Evolutionary conservation across 2,113 vertebrate genomes (phyloP), one percentile per base, ranked within the genome.

Genomic region (Hemichromis elongatus): DNA sequence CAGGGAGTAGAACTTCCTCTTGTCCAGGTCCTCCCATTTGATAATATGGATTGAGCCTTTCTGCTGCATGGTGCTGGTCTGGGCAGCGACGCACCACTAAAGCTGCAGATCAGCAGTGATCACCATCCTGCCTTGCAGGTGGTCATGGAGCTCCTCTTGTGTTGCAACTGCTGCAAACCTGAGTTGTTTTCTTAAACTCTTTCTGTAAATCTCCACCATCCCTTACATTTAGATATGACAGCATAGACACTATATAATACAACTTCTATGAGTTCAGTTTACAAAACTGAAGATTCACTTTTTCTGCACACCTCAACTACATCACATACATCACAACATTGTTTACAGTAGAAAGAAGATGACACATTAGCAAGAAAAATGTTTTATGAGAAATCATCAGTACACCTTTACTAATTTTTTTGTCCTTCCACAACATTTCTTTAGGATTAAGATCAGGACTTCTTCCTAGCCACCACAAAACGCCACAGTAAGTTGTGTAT

Each of bases 1-100:
- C 0, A 99, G 93, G 1, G 98, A 96, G 4, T 99, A 99, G 95
- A 99, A 99, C 84, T 99, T 99, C 94, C 96, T 96, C 92, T 99
- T 99, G 96, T 99, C 99, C 95, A 99, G 92, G 91, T 99, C 97
- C 81, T 99, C 98, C 99, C 99, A 99, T 91, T 99, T 98, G 0
- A 99, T 99, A 93, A 99, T 99, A 91, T 95, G 97, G 92, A 99
- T 97, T 86, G 97, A 97, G 9, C 98, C 96, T 90, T 96, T 96
- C 87, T 96, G 95, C 73, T 95, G 95, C 96, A 96, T 97, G 81
- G 63, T 93, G 88, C 86, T 35, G 5, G 78, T 61, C 84, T 53
- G 73, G 81, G 40, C 70, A 79, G 78, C 7, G 4, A 82, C 12
- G 79, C 9, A 5, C 52, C 79, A 35, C 86, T 91, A 93, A 66